These are phyloP conservation scores for Lasioglossum villosulum DNA, from an alignment of 2,888 invertebrate species.

Conservation along the genomic window DNA sequence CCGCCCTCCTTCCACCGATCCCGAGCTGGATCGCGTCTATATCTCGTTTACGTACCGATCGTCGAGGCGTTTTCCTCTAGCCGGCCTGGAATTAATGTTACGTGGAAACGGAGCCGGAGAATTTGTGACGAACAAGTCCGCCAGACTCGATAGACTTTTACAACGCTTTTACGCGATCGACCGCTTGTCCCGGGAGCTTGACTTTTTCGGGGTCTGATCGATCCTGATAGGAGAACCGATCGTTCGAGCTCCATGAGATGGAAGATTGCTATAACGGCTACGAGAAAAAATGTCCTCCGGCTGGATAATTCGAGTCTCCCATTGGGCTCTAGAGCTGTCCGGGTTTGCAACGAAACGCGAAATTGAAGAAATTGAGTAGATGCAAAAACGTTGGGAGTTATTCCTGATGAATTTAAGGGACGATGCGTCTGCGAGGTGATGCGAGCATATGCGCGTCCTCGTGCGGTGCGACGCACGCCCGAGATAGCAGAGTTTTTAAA, in stretches of 20 bases:
- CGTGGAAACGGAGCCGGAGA: slow-evolving; percentile 39
- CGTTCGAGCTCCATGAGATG: background rate
- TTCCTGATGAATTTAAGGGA: slow-evolving; percentile 16
- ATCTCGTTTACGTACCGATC: slow-evolving; percentile 61
- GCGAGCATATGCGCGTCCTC: slow-evolving; percentile 64
- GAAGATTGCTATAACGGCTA: background rate
- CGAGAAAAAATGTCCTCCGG: background rate
- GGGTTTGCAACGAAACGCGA: background rate
- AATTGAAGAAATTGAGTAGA: background rate
- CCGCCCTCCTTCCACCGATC: slow-evolving; percentile 9
- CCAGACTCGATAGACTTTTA: slow-evolving; percentile 33
- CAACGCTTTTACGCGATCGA: slow-evolving; percentile 20
- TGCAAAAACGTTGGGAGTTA: slow-evolving; percentile 20
- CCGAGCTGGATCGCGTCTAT: slow-evolving; percentile 48
- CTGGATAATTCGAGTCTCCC: background rate
- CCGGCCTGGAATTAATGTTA: slow-evolving; percentile 49
- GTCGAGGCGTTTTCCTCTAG: slow-evolving; percentile 54
- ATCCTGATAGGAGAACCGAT: slow-evolving; percentile 2
- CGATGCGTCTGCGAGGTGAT: slow-evolving; percentile 33
- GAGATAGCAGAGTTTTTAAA: slow-evolving; percentile 83
- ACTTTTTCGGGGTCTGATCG: background rate
- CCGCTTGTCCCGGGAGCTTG: background rate
- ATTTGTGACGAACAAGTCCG: slow-evolving; percentile 43
- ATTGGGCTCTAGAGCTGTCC: background rate
- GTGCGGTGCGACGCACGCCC: slow-evolving; percentile 62